Evolutionary conservation across 2,888 invertebrate species (phyloP).

Genomic region (Chrysolina americana): DNA sequence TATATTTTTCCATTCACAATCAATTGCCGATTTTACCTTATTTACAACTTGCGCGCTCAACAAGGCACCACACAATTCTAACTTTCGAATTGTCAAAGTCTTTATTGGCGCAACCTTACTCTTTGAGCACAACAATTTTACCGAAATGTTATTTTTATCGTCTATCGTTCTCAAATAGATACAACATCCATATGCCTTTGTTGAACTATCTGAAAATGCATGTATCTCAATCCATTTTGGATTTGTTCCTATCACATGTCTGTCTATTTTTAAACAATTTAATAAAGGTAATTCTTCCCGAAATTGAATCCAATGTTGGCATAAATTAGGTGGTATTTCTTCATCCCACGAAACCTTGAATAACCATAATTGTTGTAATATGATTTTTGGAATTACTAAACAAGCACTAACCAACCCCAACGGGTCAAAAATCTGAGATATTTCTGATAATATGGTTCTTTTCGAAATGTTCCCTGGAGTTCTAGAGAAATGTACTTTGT

Average conservation of each 20-base stretch:
- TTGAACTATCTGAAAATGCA: slow-evolving; percentile 32
- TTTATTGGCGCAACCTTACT: not conserved
- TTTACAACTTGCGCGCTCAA: slow-evolving; percentile 26
- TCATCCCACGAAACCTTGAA: slow-evolving; percentile 46
- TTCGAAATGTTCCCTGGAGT: not conserved
- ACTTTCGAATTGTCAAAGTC: not conserved
- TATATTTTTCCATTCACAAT: not conserved
- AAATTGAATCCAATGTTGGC: slow-evolving; percentile 22
- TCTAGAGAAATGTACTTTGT: not conserved
- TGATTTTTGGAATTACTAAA: slow-evolving; percentile 41
- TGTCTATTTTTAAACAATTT: slow-evolving; percentile 14
- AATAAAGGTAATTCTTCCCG: slow-evolving; percentile 25
- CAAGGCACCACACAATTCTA: slow-evolving; percentile 33
- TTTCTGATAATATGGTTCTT: slow-evolving; percentile 12
- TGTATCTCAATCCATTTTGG: slow-evolving; percentile 27
- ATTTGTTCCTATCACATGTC: slow-evolving; percentile 19
- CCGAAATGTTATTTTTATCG: not conserved
- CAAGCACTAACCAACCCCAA: slow-evolving; percentile 42
- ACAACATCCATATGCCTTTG: slow-evolving; percentile 30
- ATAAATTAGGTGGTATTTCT: slow-evolving; percentile 29
- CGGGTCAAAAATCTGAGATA: slow-evolving; percentile 36
- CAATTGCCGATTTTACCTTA: slow-evolving; percentile 24
- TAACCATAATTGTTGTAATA: slow-evolving; percentile 45
- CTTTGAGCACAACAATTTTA: not conserved
- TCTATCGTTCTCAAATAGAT: slow-evolving; percentile 32